These are phyloP conservation scores for Mus pahari DNA, from an alignment of 2,113 vertebrate species.

Conservation along the genomic window DNA sequence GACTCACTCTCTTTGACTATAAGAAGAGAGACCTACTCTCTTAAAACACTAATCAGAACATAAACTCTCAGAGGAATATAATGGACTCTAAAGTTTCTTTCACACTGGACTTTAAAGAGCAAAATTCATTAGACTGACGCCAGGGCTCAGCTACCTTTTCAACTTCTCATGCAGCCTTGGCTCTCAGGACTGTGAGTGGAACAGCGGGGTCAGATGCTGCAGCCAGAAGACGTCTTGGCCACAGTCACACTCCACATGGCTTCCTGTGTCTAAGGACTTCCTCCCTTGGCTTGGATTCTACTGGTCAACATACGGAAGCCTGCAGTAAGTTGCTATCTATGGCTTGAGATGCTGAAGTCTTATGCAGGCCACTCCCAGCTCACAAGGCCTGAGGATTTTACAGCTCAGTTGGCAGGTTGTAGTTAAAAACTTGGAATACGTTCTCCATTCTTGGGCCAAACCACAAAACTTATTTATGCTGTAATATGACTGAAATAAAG, in stretches of 20 bases:
- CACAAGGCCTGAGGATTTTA: neutral
- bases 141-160: neutral
- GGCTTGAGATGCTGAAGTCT: neutral
- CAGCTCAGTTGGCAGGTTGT: neutral
- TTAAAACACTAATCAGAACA: neutral
- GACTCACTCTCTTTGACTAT: neutral
- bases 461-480: slow-evolving; percentile 11
- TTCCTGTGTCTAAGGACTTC: neutral
- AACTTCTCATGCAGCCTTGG: neutral
- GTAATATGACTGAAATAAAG: slow-evolving; percentile 9
- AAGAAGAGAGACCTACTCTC: neutral
- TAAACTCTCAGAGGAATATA: neutral
- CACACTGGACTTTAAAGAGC: neutral
- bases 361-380: neutral
- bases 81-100: neutral
- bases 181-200: neutral
- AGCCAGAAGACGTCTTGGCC: neutral
- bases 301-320: neutral
- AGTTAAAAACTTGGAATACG: slow-evolving; percentile 15
- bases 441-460: neutral
- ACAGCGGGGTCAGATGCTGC: neutral
- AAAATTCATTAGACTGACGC: neutral
- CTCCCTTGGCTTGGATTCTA: neutral
- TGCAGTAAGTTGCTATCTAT: neutral
- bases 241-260: too few relatives aligned